Conservation (phyloP, 1,140 invertebrate species). For the Pomacea maculata region DNA sequence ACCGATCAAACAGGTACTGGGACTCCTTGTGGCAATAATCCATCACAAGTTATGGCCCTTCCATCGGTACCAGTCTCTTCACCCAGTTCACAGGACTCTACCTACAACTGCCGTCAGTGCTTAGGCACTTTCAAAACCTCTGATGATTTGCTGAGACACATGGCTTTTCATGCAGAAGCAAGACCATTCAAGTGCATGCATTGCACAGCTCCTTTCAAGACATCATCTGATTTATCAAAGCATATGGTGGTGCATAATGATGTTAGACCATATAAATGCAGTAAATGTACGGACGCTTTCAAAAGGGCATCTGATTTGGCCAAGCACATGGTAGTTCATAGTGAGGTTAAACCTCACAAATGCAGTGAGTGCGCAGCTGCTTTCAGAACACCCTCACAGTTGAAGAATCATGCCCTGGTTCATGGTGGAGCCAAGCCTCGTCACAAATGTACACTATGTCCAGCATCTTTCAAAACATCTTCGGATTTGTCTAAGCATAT, state of each 20-base stretch:
- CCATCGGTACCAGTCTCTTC: too few species aligned
- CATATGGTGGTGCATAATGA: constrained; percentile 27
- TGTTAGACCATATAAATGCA: background rate
- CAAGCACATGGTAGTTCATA: constrained; percentile 25
- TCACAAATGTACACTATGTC: constrained; percentile 27
- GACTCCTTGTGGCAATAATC: too few species aligned
- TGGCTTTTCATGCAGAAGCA: constrained; percentile 19
- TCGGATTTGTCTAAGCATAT: constrained; percentile 23
- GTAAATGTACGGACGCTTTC: constrained; percentile 25
- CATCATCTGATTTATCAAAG: constrained; percentile 13
- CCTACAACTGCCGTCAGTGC: constrained; percentile 22
- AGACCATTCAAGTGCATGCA: background rate
- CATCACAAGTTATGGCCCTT: too few species aligned
- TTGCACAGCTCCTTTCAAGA: constrained; percentile 23
- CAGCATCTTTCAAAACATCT: constrained; percentile 14
- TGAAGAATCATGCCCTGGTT: constrained; percentile 17
- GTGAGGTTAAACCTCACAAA: constrained; percentile 23
- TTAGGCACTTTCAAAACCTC: constrained; percentile 11
- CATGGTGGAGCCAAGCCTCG: constrained; percentile 21
- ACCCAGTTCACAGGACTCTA: too few species aligned
- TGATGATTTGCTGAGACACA: constrained; percentile 19
- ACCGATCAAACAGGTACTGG: too few species aligned
- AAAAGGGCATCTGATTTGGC: constrained; percentile 13
- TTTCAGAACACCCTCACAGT: constrained; percentile 15
- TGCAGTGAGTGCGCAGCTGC: constrained; percentile 25